Base-by-base conservation (phyloP, 2,797 vertebrate species). In the Mormyrops boulengeri region DNA sequence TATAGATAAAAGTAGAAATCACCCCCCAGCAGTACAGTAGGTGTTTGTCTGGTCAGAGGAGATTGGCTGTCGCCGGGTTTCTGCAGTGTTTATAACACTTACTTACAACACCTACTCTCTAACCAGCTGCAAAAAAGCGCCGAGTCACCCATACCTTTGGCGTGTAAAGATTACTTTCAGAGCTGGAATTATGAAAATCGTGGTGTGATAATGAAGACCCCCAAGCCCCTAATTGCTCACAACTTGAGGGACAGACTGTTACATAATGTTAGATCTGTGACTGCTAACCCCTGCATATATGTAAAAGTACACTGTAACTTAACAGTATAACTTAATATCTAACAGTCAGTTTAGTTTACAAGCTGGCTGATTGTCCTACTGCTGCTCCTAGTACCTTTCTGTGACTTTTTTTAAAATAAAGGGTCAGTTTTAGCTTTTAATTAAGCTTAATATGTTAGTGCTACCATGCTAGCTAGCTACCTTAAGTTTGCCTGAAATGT, bases 41-140 rank as follows among this genome's bases (percentile, higher is more conserved):
- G 90, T 90, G 91, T 94, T 92, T 93, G 93, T 91, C 91, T 92
- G 90, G 89, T 4, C 34, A 30, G 17, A 38, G 57, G 88, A 91
- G 82, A 93, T 34, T 47, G 57, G 47, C 69, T 41, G 88, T 12
- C 50, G 14, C 19, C 1, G 7, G 4, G 8, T 53, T 53, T 34
- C 47, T 52, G 44, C 47, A 5, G 77, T 22, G 12, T 30, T 50
- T 12, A 85, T 22, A 52, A 22, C 49, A 50, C 44, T 50, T 26
- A 60, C n/a, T 60, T 62, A 62, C n/a, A 62, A 62, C 57, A 62
- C 57, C 57, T 62, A 26, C 14, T 62, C 57, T 34, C 19, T 77
- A 90, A 92, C 93, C 94, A 94, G 93, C 92, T 91, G 92, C 91
- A 93, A 92, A 93, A 92, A 89, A 91, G 90, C 89, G 92, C 93